Base-by-base conservation (phyloP, 1,140 invertebrate species). In the Lasioglossum albipes region DNA sequence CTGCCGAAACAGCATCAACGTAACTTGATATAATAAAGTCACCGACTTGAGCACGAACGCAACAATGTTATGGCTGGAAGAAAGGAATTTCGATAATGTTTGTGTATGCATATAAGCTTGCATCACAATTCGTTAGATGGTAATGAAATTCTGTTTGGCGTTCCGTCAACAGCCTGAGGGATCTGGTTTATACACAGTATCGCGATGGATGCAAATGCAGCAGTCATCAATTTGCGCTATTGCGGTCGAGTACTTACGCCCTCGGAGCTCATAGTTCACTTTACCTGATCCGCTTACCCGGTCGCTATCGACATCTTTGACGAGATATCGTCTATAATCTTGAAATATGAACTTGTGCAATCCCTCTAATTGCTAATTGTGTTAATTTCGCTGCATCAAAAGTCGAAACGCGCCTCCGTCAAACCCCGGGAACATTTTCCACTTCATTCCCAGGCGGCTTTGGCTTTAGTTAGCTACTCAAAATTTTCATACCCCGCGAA, bases 161-260 rank as follows among this genome's bases (percentile, higher is more conserved):
- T 74, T 22, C 64, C 67, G 31, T 75, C 61, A 49, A 79, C 66
- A 76, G 36, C 77, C 73, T 71, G 27, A 59, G 69, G 77, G 75
- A 86, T 86, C 79, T 64, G 75, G 57, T 62, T 74, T 79, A 31
- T 62, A 68, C 36, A 13, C 75, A 61, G 59, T 64, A 86, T 75
- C 64, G n/a, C 52, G 72, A 83, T 75, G 80, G 79, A 75, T 75
- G 54, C 68, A 79, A 83, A 85, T 75, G 82, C 76, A 75, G 27
- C 68, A 86, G 64, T 80, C 84, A 86, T 80, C 76, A 80, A 83
- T 86, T 79, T 57, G 73, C 45, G 65, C 65, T 75, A 85, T 85
- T 86, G 85, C 84, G 84, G 85, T 71, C 45, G 82, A 79, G 72
- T 86, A 85, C 80, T 85, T 71, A 69, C 69, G 77, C 66, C 36